Evolutionary conservation across 1,140 invertebrate genomes (phyloP), one percentile per base, ranked within the genome.

Genomic region (Gryllus bimaculatus): DNA sequence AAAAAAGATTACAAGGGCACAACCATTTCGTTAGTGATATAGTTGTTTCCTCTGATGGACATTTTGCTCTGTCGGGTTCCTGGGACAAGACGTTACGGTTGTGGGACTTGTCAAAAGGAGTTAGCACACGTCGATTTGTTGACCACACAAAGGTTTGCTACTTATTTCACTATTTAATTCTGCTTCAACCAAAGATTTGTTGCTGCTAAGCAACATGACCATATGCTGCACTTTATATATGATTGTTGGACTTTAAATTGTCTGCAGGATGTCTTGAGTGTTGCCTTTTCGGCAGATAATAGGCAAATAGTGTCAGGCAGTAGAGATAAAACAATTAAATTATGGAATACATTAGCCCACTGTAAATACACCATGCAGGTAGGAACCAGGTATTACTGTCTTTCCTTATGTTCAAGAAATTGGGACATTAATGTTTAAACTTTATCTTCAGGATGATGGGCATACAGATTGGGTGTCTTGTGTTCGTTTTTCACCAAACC

Each of bases 271-370:
- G 98, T 99, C 21, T 88, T 99, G 83, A 98, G 96, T 82, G 98
- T 99, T 82, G 98, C 98, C 18, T 99, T 99, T 89, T 99, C 97
- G 74, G 96, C 97, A 83, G 98, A 99, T 88, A 99, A 99, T 87
- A 92, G 98, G 88, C 98, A 99, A 89, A 99, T 99, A 88, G 98
- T 99, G 8, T 99, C 97, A 84, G 98, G 98, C 49, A 99, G 97
- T 75, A 92, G 98, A 66, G 98, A 99, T 89, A 98, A 97, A 86
- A 98, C 96, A 80, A 99, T 99, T 87, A 99, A 99, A 88, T 87
- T 99, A 85, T 99, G 98, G 98, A 99, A 99, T 86, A 99, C 98
- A 8, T 90, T 99, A 81, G 98, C 98, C 78, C 97, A 99, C 86
- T 99, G 98, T 91, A 99, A 99, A 88, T 99, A 99, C 87, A 99